phyloP scores from a whole-genome alignment of 2,888 invertebrate genomes.

The Athalia rosae region DNA sequence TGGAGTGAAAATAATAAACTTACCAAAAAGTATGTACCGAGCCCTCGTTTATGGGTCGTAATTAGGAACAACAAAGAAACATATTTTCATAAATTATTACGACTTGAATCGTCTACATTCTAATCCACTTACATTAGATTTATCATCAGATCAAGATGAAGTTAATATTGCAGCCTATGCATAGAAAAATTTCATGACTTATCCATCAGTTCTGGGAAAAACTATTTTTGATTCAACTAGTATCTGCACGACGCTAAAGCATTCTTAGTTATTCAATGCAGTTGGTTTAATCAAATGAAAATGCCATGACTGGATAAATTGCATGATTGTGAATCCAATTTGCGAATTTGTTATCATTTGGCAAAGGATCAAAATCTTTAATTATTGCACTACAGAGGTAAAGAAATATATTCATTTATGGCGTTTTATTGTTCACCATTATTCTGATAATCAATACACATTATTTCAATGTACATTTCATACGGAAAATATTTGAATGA shows the following conservation, averaged over 20 bases:
- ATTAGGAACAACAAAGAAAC: constrained; percentile 72
- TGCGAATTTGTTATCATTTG: constrained; percentile 13
- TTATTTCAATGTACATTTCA: constrained; percentile 14
- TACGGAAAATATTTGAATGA: constrained; percentile 13
- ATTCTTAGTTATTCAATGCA: constrained; percentile 5
- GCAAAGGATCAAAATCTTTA: constrained; percentile 12
- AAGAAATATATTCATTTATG: constrained; percentile 33
- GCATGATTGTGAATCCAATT: not conserved
- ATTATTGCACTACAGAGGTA: constrained; percentile 32
- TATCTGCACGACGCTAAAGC: constrained; percentile 19
- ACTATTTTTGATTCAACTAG: not conserved
- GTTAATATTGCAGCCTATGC: constrained; percentile 13
- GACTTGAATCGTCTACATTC: constrained; percentile 43
- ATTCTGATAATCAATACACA: constrained; percentile 24
- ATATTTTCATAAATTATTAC: constrained; percentile 65
- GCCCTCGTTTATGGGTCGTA: constrained; percentile 71
- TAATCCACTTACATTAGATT: constrained; percentile 29
- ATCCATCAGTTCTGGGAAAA: constrained; percentile 13
- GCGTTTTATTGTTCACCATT: constrained; percentile 29
- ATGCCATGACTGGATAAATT: constrained; percentile 2
- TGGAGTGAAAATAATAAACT: constrained; percentile 61
- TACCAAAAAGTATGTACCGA: constrained; percentile 70
- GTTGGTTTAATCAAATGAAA: not conserved
- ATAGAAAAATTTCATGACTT: constrained; percentile 10
- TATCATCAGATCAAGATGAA: constrained; percentile 16